Evolutionary conservation across 35 echinoderm and acorn worm genomes (phyloP).

Genomic region (Lytechinus pictus): DNA sequence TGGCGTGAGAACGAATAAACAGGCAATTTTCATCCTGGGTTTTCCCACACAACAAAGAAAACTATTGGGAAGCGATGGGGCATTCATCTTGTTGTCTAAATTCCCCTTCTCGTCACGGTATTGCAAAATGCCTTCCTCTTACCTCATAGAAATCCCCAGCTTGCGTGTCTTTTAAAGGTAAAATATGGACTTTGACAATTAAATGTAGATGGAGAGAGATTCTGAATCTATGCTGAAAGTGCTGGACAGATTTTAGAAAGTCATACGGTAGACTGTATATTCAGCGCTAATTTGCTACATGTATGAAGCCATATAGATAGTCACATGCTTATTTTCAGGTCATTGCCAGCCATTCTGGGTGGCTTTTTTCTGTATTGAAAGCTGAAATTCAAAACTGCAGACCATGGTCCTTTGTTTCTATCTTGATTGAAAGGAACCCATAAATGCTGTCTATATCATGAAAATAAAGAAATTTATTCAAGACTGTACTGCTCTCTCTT

Average conservation of each 20-base stretch:
- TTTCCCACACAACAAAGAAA: neutral
- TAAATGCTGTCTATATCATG: neutral
- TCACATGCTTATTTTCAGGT: neutral
- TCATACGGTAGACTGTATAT: neutral
- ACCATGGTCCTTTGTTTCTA: too few species aligned
- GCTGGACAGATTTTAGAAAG: neutral
- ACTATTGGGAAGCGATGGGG: neutral
- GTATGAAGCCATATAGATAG: neutral
- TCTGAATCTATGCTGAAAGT: neutral
- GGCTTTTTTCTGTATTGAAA: neutral
- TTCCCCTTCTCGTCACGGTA: neutral
- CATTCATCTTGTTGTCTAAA: neutral
- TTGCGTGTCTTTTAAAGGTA: neutral
- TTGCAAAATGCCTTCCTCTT: neutral
- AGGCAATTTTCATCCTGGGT: too few species aligned
- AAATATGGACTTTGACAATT: neutral
- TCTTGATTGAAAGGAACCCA: too few species aligned
- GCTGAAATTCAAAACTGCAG: neutral
- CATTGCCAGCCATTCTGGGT: neutral
- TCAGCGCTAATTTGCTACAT: neutral
- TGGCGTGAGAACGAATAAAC: too few species aligned
- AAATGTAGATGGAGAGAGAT: neutral
- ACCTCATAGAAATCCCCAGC: neutral
- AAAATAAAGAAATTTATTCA: neutral
- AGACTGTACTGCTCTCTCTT: neutral